phyloP scores from a whole-genome alignment of 2,113 vertebrate species.

The Panthera leo region DNA sequence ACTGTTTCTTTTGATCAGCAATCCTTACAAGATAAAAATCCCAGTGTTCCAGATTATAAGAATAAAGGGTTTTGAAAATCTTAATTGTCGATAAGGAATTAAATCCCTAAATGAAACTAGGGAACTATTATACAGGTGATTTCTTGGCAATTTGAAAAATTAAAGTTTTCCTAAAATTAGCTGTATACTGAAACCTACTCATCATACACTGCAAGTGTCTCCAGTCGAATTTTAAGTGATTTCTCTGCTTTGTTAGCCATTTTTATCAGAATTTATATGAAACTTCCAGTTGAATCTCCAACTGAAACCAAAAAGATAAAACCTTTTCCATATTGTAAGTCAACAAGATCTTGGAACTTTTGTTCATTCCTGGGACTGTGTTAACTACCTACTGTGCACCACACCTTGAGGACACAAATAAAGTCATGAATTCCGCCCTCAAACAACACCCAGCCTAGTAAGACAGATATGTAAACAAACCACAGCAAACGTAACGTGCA shows the following conservation, averaged over 20 bases:
- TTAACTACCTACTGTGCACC: not conserved
- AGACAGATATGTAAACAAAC: not conserved
- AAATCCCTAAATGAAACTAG: not conserved
- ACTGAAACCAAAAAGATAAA: not conserved
- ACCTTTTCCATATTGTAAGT: not conserved
- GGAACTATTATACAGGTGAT: not conserved
- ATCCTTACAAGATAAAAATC: slow-evolving; percentile 17
- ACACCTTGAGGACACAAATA: not conserved
- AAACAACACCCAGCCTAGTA: not conserved
- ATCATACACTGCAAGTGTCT: not conserved
- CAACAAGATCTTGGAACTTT: not conserved
- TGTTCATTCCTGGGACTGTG: not conserved
- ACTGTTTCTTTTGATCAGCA: slow-evolving; percentile 44
- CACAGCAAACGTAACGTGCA: not conserved
- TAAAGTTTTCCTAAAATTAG: slow-evolving; percentile 15
- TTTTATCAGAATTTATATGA: not conserved
- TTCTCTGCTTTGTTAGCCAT: slow-evolving; percentile 20
- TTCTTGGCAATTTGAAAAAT: slow-evolving; percentile 14
- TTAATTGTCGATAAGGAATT: not conserved
- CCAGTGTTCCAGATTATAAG: not conserved
- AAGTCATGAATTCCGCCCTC: not conserved
- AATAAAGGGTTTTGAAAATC: not conserved
- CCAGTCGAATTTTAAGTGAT: not conserved
- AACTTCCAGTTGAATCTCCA: not conserved
- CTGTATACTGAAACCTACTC: not conserved